A percentile compares a stretch with the other conserved stretches of the same genome.
These are phyloP conservation scores for Orthonevra nobilis DNA, from an alignment of 2,888 invertebrate species.

Conservation along the genomic window DNA sequence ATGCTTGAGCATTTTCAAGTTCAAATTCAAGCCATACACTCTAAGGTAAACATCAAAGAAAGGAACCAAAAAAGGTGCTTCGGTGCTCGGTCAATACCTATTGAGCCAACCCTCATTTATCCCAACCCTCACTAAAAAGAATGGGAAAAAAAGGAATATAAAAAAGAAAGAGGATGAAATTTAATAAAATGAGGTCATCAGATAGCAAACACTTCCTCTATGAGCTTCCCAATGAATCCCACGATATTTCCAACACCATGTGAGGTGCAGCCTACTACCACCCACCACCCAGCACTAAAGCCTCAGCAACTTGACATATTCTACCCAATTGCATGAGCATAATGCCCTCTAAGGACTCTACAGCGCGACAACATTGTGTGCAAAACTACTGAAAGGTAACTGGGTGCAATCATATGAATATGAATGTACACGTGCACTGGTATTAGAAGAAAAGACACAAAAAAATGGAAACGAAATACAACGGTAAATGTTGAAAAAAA, in stretches of 20 bases:
- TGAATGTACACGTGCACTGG: constrained; percentile 59
- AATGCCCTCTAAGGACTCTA: constrained; percentile 55
- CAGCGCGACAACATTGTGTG: constrained; percentile 57
- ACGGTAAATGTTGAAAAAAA: constrained; percentile 31
- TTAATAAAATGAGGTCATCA: constrained; percentile 68
- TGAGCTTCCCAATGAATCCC: constrained; percentile 60
- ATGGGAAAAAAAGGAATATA: neutral
- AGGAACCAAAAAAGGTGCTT: neutral
- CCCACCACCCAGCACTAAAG: constrained; percentile 15
- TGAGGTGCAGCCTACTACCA: constrained; percentile 28
- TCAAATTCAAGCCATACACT: neutral
- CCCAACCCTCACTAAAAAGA: neutral
- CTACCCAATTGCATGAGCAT: constrained; percentile 68
- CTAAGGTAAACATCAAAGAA: no score
- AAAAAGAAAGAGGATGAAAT: constrained; percentile 33
- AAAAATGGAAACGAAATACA: constrained; percentile 10
- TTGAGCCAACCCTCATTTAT: neutral
- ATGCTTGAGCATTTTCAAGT: no score
- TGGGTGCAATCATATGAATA: constrained; percentile 66
- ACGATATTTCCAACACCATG: constrained; percentile 36
- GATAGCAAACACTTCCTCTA: constrained; percentile 63
- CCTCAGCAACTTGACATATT: constrained; percentile 63
- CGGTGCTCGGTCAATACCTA: constrained; percentile 40
- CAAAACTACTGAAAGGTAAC: constrained; percentile 48
- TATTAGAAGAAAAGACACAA: constrained; percentile 38